A percentile compares a stretch with the other conserved stretches of the same genome.
Evolutionary conservation across 2,888 invertebrate genomes (phyloP).

Genomic region (Apeira syringaria): DNA sequence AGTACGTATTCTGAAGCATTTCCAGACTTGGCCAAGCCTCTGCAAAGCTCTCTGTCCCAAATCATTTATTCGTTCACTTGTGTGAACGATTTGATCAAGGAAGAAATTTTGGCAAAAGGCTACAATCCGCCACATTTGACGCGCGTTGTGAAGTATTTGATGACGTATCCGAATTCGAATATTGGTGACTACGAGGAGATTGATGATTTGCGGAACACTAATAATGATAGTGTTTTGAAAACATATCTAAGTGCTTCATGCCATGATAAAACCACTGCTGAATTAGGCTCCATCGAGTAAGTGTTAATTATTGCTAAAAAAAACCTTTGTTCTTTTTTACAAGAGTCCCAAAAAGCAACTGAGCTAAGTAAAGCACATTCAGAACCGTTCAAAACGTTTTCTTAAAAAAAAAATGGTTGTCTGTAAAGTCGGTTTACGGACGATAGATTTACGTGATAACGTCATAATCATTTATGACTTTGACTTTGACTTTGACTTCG

Average conservation of each 20-base stretch:
- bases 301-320: constrained; percentile 30
- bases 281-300: constrained; percentile 78
- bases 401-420: no score
- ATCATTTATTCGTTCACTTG: constrained; percentile 85
- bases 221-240: constrained; percentile 8
- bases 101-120: constrained; percentile 57
- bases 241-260: constrained; percentile 22
- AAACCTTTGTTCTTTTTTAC: neutral
- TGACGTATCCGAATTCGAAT: constrained; percentile 75
- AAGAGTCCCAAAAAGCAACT: no score
- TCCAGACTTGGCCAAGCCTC: constrained; percentile 90
- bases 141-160: constrained; percentile 65
- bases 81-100: constrained; percentile 79
- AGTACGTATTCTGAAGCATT: constrained; percentile 85
- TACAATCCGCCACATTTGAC: constrained; percentile 52
- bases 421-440: no score
- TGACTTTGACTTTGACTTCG: no score
- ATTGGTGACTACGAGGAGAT: constrained; percentile 5
- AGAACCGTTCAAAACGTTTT: no score
- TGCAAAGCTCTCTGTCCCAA: constrained; percentile 87
- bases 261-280: constrained; percentile 43
- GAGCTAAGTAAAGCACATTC: no score
- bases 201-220: neutral
- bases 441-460: no score
- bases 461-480: no score